Percentiles rank a stretch among this genome's conserved stretches.
phyloP scores from a whole-genome alignment of 2,113 vertebrate genomes.

The Ovis aries region ARS-UI_Ramb_v3.0 NC_056059.1:105977501-105978000 shows the following conservation, averaged over 20 bases:
- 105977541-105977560: background rate
- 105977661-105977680: background rate
- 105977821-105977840: constrained; percentile 1
- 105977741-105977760: background rate
- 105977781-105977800: background rate
- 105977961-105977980: background rate
- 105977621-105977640: rapidly evolving
- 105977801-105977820: background rate
- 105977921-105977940: background rate
- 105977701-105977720: background rate
- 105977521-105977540: background rate
- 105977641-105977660: background rate
- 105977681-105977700: background rate
- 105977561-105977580: rapidly evolving
- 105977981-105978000: background rate
- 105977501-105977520: background rate
- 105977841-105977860: background rate
- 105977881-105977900: background rate
- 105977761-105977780: background rate
- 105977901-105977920: background rate
- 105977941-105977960: background rate
- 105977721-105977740: background rate
- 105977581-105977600: background rate
- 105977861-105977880: background rate
- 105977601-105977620: background rate